A percentile compares a stretch with the other conserved stretches of the same genome.
These are phyloP conservation scores for Tolypeutes matacus DNA, from an alignment of 2,797 vertebrate species.

Conservation along the genomic window DNA sequence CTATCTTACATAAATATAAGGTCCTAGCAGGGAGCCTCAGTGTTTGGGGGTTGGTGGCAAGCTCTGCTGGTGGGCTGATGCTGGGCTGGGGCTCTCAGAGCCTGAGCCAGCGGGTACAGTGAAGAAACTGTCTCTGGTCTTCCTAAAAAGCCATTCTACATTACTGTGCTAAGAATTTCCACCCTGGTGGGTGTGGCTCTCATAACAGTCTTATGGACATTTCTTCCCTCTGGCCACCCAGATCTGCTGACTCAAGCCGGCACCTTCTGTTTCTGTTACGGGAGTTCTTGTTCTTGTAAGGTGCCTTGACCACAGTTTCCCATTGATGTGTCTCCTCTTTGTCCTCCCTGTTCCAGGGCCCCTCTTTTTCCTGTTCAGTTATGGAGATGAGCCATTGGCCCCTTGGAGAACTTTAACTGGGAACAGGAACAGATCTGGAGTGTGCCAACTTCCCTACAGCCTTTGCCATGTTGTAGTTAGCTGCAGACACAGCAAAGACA, in stretches of 20 bases:
- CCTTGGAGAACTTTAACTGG: conserved; percentile 29
- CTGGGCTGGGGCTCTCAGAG: background rate
- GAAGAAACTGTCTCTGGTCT: background rate
- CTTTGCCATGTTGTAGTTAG: conserved; percentile 46
- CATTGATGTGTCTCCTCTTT: conserved; percentile 24
- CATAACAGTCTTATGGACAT: conserved; percentile 6
- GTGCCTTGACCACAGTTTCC: conserved; percentile 61
- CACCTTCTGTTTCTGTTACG: conserved; percentile 52
- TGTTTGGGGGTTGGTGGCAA: background rate
- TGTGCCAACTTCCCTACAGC: conserved; percentile 15
- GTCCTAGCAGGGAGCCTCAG: background rate
- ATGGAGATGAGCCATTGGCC: background rate
- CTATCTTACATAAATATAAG: background rate
- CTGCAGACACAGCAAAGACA: background rate
- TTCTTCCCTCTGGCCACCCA: conserved; percentile 9
- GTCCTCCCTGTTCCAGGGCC: background rate
- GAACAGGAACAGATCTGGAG: background rate
- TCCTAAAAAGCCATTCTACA: background rate
- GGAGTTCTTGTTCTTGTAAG: conserved; percentile 47
- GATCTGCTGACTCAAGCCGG: conserved; percentile 66
- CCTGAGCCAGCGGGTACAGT: background rate
- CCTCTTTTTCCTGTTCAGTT: conserved; percentile 44
- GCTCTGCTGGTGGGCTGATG: background rate
- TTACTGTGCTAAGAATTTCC: background rate
- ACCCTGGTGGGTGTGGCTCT: background rate